Evolutionary conservation across 2,797 vertebrate species (phyloP).

Genomic region (Poecilia velifera): DNA sequence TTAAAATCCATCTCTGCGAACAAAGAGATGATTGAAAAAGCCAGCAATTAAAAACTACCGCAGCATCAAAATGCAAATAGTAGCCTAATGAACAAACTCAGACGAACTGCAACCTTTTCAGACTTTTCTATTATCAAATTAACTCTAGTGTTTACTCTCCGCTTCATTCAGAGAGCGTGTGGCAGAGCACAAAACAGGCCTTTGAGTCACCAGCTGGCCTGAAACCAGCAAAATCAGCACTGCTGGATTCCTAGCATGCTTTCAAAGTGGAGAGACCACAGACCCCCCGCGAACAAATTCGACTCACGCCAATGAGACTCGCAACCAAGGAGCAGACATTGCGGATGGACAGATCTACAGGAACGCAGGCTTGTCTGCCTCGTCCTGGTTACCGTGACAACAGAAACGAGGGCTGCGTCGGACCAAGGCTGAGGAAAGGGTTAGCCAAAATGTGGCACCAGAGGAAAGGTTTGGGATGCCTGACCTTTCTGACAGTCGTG

Average conservation of each 20-base stretch:
- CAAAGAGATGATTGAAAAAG: background rate
- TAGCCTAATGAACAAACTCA: background rate
- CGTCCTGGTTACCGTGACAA: slow-evolving; percentile 44
- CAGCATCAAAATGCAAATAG: background rate
- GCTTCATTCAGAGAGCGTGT: slow-evolving; percentile 26
- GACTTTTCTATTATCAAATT: slow-evolving; percentile 19
- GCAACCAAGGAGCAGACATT: background rate
- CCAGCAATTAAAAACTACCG: slow-evolving; percentile 14
- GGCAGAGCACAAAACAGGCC: slow-evolving; percentile 62
- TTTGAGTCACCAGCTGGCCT: slow-evolving; percentile 46
- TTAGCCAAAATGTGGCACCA: slow-evolving; percentile 5
- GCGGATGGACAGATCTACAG: background rate
- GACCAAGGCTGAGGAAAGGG: slow-evolving; percentile 2
- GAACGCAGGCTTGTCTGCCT: slow-evolving; percentile 4
- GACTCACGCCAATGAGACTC: background rate
- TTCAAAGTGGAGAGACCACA: slow-evolving; percentile 21
- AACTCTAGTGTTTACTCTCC: slow-evolving; percentile 2
- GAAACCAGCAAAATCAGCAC: slow-evolving; percentile 37
- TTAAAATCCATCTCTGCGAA: background rate
- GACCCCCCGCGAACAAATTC: background rate
- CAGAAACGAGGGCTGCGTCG: slow-evolving; percentile 44
- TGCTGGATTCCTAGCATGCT: slow-evolving; percentile 61
- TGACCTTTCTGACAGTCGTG: background rate
- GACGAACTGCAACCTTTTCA: background rate
- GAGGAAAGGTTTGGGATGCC: background rate